These are phyloP conservation scores for Dicroscelio sp. DNA, from an alignment of 2,888 invertebrate genomes.

Conservation along the genomic window DNA sequence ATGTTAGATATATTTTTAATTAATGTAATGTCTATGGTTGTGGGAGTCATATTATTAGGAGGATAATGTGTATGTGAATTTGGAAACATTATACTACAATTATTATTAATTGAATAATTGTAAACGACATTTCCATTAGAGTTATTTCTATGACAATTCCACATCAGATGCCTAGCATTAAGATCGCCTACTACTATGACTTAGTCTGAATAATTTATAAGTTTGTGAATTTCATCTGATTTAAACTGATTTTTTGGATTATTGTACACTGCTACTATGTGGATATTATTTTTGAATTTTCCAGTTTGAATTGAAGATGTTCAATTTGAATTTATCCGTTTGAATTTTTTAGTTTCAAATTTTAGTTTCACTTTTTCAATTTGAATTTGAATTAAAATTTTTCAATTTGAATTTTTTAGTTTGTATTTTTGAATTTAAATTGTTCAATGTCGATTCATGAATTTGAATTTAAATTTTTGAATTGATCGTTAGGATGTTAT, in stretches of 20 bases:
- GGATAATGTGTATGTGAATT: conserved; percentile 83
- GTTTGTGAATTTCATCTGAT: neutral
- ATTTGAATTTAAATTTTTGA: no score
- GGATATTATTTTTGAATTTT: neutral
- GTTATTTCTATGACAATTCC: conserved; percentile 62
- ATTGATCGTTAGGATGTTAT: no score
- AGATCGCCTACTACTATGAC: neutral
- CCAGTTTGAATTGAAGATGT: neutral
- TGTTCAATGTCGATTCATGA: no score
- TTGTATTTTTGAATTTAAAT: no score
- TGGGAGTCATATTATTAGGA: conserved; percentile 78
- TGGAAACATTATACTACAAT: conserved; percentile 75
- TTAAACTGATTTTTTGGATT: neutral
- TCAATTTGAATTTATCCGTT: no score
- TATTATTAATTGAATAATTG: conserved; percentile 77
- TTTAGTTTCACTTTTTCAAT: no score
- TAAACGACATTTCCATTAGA: conserved; percentile 73
- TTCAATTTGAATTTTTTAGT: no score
- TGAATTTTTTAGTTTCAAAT: no score
- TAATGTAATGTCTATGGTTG: conserved; percentile 83
- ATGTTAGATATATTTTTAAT: conserved; percentile 83
- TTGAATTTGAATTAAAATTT: no score
- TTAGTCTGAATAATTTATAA: neutral
- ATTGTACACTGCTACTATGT: neutral
- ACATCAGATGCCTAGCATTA: neutral